phyloP scores from a whole-genome alignment of 2,888 invertebrate species.

The Meghimatium bilineatum region DNA sequence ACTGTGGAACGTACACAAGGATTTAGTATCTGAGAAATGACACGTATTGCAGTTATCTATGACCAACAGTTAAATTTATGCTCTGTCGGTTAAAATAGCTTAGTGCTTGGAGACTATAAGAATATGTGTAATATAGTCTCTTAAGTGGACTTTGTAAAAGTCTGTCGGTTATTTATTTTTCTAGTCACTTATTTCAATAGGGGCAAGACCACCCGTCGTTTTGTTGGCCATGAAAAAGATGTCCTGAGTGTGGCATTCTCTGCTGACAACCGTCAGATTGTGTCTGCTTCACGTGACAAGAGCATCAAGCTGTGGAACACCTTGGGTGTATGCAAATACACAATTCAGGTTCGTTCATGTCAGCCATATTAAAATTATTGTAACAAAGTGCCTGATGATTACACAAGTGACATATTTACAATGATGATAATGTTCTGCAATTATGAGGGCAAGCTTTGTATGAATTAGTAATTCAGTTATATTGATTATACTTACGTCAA shows the following conservation, averaged over 20 bases:
- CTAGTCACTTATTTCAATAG: constrained; percentile 61
- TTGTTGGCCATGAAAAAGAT: constrained; percentile 99
- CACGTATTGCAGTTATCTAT: too few relatives aligned
- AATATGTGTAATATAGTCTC: too few relatives aligned
- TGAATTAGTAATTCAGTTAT: too few relatives aligned
- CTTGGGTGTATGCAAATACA: constrained; percentile 99
- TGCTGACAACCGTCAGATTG: constrained; percentile 99
- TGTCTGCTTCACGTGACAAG: constrained; percentile 98
- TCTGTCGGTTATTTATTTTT: too few relatives aligned
- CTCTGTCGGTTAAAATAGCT: too few relatives aligned
- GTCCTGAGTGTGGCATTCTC: constrained; percentile 99
- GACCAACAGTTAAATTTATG: too few relatives aligned
- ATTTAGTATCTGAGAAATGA: too few relatives aligned
- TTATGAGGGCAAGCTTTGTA: neutral
- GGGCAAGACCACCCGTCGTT: constrained; percentile 96
- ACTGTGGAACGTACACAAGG: too few relatives aligned
- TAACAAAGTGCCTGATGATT: neutral
- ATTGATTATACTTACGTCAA: too few relatives aligned
- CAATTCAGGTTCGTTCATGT: constrained; percentile 83
- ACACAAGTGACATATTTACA: neutral
- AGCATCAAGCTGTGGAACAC: constrained; percentile 99
- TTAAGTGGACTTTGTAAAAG: too few relatives aligned
- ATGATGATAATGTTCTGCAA: constrained; percentile 10
- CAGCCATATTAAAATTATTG: neutral
- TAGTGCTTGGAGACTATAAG: too few relatives aligned